Base-by-base conservation (phyloP, 2,888 invertebrate species). In the Ferdinandea cuprea region DNA sequence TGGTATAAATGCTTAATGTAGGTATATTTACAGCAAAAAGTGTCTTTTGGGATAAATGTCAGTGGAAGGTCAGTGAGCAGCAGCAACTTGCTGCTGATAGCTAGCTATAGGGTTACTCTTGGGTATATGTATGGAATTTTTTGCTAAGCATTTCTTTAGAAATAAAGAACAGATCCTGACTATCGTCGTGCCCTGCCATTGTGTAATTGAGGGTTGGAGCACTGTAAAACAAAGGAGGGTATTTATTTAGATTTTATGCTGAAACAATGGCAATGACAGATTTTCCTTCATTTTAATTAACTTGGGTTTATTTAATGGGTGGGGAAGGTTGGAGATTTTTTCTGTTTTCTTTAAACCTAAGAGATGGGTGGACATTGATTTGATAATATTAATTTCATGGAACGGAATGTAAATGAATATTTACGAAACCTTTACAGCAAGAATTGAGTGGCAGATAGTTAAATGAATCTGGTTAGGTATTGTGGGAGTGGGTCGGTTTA, bases 241-340 rank as follows among this genome's bases (percentile, higher is more conserved):
- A 83, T 78, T 83, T 83, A 83, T 78, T 83, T 83, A 83, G 72
- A 78, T 78, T 78, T 83, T 73, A 63, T 73, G 56, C 35, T 63
- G 68, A 52, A 44, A 83, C 81, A 83, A 78, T 83, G 83, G 61
- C 68, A 83, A 68, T 78, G 83, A 83, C 83, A 83, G 83, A 73
- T 78, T 83, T 78, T 68, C 68, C 61, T 73, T 73, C 44, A 63
- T 83, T 83, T 83, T 83, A 78, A 83, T 83, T 83, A 78, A 83
- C 78, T 73, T 78, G 61, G 72, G 42, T 73, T 73, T 72, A 42
- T 42, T 65, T n/a, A n/a, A n/a, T n/a, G n/a, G n/a, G 25, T 17
- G 46, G 40, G 19, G 48, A 42, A 50, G n/a, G n/a, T n/a, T n/a
- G n/a, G 52, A 19, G 44, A 19, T 44, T 44, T 17, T 44, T 3